These are phyloP conservation scores for Linepithema humile DNA, from an alignment of 1,140 invertebrate genomes.

Conservation along the genomic window DNA sequence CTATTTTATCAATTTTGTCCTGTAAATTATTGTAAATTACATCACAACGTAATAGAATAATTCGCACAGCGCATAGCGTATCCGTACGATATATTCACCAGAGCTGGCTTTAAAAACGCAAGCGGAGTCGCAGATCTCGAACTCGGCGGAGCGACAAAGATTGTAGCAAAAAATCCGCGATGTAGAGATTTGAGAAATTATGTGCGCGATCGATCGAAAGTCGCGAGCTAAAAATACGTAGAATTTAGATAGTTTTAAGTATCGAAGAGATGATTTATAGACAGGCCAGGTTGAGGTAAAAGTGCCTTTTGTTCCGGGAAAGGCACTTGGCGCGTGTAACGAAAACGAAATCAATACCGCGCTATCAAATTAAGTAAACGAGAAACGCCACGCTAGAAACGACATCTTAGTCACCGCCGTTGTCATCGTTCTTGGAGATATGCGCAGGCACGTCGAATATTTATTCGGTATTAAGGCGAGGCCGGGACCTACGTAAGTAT, in stretches of 20 bases:
- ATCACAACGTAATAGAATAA: background rate
- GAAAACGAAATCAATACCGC: conserved; percentile 19
- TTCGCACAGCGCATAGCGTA: background rate
- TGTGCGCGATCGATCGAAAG: conserved; percentile 17
- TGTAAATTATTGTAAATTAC: background rate
- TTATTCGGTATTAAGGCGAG: conserved; percentile 27
- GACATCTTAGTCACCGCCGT: background rate
- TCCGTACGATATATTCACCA: background rate
- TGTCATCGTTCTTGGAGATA: background rate
- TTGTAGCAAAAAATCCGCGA: background rate
- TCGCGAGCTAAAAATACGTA: conserved; percentile 21
- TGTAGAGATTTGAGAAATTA: conserved; percentile 7
- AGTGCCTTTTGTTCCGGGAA: conserved; percentile 18
- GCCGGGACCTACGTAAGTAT: background rate
- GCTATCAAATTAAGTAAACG: conserved; percentile 39
- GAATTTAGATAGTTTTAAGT: conserved; percentile 37
- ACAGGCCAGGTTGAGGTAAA: background rate
- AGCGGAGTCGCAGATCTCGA: background rate
- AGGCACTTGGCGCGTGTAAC: conserved; percentile 5
- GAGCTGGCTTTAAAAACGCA: background rate
- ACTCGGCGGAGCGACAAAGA: background rate
- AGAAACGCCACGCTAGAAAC: background rate
- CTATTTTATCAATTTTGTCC: conserved; percentile 8
- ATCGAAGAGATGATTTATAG: conserved; percentile 52
- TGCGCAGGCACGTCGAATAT: conserved; percentile 31